phyloP scores from a whole-genome alignment of 2,888 invertebrate genomes.

The Lepidocyrtoides sp. region DNA sequence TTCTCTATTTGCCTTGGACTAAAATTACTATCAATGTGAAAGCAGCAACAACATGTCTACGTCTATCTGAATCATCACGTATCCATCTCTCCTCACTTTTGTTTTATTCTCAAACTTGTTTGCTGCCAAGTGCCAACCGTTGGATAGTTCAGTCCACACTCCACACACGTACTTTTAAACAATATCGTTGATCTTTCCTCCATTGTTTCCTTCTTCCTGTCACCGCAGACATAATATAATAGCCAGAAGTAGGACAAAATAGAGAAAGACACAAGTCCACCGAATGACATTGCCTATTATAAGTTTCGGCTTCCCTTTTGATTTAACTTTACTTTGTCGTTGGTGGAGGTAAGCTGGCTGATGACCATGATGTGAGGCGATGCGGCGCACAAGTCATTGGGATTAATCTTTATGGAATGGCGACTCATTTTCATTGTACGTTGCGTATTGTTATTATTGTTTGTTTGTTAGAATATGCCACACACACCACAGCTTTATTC shows the following conservation, averaged over 20 bases:
- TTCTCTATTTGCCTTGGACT: background rate
- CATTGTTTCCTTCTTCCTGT: slow-evolving; percentile 34
- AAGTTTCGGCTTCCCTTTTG: slow-evolving; percentile 5
- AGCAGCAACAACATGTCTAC: background rate
- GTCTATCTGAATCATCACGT: slow-evolving; percentile 25
- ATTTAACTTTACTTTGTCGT: background rate
- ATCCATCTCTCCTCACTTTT: slow-evolving; percentile 17
- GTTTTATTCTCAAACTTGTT: slow-evolving; percentile 29
- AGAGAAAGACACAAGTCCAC: slow-evolving; percentile 25
- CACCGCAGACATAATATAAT: slow-evolving; percentile 26
- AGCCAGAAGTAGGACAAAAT: slow-evolving; percentile 21
- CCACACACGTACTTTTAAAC: slow-evolving; percentile 1
- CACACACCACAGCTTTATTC: background rate
- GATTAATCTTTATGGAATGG: slow-evolving; percentile 65
- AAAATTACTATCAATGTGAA: slow-evolving; percentile 4
- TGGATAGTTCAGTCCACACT: background rate
- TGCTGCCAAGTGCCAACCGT: background rate
- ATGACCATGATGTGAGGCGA: slow-evolving; percentile 26
- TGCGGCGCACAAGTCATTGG: slow-evolving; percentile 53
- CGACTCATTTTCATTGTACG: slow-evolving; percentile 39
- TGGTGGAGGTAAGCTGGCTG: background rate
- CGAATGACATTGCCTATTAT: slow-evolving; percentile 25
- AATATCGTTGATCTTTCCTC: background rate
- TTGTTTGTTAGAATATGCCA: background rate
- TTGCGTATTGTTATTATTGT: slow-evolving; percentile 18